phyloP scores from a whole-genome alignment of 2,797 vertebrate genomes.

The Eospalax fontanierii region DNA sequence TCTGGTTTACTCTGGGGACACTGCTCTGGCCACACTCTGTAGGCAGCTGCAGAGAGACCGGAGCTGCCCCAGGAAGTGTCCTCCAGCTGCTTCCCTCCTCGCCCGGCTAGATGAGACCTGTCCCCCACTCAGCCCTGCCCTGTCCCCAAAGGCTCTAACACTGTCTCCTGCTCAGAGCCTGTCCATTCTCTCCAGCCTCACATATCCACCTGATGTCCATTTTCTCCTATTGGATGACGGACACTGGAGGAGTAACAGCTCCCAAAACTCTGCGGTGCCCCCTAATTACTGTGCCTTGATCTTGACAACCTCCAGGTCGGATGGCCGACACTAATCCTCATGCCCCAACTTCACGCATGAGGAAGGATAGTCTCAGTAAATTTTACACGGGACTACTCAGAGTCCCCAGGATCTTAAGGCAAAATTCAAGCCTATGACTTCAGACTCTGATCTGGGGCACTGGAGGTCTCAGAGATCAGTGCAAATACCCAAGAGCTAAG shows the following conservation, averaged over 20 bases:
- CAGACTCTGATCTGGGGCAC: background rate
- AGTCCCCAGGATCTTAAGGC: background rate
- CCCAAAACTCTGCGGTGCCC: background rate
- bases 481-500: background rate
- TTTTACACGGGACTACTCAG: background rate
- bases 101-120: background rate
- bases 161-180: background rate
- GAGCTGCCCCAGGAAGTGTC: background rate
- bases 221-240: background rate
- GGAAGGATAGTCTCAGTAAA: background rate
- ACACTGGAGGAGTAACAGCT: background rate
- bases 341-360: background rate
- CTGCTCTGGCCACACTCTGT: background rate
- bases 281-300: background rate
- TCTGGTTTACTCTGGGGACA: background rate
- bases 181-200: background rate
- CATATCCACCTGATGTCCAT: background rate
- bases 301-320: background rate
- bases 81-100: background rate
- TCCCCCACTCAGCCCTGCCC: background rate
- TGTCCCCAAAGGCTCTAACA: background rate
- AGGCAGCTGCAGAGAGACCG: background rate
- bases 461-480: background rate
- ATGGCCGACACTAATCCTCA: fast-evolving
- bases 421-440: background rate